Percentiles rank a stretch among this genome's conserved stretches.
These are phyloP conservation scores for Tetramorium alpestre DNA, from an alignment of 1,140 invertebrate species.

Conservation along the genomic window DNA sequence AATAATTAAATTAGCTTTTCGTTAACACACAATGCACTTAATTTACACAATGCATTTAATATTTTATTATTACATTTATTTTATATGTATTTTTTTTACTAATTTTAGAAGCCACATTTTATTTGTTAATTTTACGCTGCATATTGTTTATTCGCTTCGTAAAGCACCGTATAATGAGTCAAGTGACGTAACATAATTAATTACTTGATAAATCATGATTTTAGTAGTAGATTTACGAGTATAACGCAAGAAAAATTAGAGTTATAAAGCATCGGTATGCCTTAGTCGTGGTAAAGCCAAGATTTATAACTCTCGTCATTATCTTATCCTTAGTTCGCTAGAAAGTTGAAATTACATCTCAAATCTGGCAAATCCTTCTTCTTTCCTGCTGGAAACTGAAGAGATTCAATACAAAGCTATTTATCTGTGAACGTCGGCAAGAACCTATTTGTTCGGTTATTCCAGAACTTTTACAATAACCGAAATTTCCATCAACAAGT, in stretches of 20 bases:
- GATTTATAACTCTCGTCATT: conserved; percentile 53
- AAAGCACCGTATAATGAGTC: not conserved
- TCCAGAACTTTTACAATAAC: conserved; percentile 21
- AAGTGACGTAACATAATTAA: conserved; percentile 23
- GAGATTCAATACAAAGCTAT: conserved; percentile 41
- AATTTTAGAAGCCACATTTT: not conserved
- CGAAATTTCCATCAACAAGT: conserved; percentile 19
- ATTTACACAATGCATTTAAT: not conserved
- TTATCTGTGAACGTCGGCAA: conserved; percentile 23
- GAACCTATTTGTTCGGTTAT: not conserved
- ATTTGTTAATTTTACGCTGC: not conserved
- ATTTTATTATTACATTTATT: not conserved
- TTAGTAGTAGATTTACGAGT: conserved; percentile 31
- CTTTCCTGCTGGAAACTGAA: conserved; percentile 3
- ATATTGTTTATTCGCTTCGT: not conserved
- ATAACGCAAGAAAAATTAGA: conserved; percentile 42
- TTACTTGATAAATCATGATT: conserved; percentile 48
- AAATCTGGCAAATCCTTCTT: conserved; percentile 42
- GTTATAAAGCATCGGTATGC: conserved; percentile 39
- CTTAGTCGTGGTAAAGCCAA: conserved; percentile 34
- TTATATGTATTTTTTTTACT: not conserved
- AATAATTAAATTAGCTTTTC: conserved; percentile 8
- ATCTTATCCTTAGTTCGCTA: conserved; percentile 47
- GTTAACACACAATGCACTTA: not conserved
- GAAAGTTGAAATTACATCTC: conserved; percentile 55